A percentile compares a stretch with the other conserved stretches of the same genome.
These are phyloP conservation scores for Parascotia fuliginaria DNA, from an alignment of 2,888 invertebrate species.

Conservation along the genomic window DNA sequence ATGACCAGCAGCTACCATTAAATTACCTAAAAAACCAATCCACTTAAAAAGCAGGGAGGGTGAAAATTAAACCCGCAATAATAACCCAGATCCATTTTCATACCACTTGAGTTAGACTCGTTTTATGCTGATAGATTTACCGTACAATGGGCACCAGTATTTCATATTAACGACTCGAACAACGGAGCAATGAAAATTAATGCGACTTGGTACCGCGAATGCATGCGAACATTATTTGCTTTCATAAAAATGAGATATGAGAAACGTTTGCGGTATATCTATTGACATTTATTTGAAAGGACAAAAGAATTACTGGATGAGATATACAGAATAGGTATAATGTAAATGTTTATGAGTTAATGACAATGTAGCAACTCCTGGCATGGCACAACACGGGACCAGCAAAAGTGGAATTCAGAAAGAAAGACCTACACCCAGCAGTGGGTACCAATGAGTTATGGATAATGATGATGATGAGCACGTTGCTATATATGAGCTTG, in stretches of 20 bases:
- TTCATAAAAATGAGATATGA: slow-evolving; percentile 46
- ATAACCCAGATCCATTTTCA: slow-evolving; percentile 4
- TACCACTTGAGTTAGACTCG: slow-evolving; percentile 7
- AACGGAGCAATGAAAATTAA: slow-evolving; percentile 57
- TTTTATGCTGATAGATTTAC: slow-evolving; percentile 31
- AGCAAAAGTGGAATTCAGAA: too few species aligned
- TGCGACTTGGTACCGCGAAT: slow-evolving; percentile 42
- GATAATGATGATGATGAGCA: too few species aligned
- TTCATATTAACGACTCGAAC: slow-evolving; percentile 60
- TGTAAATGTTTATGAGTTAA: slow-evolving; percentile 4
- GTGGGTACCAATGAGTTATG: too few species aligned
- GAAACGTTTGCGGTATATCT: slow-evolving; percentile 17
- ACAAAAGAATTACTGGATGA: slow-evolving; percentile 1
- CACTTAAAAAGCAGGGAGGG: not conserved
- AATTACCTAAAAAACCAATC: not conserved
- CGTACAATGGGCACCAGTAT: slow-evolving; percentile 47
- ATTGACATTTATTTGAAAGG: not conserved
- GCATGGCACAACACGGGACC: too few species aligned
- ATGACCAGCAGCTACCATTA: not conserved
- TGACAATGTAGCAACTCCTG: not conserved
- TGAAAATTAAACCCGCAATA: slow-evolving; percentile 2
- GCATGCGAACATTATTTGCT: slow-evolving; percentile 49
- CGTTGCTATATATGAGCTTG: too few species aligned
- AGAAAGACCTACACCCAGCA: too few species aligned
- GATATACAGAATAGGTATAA: not conserved